Conservation (phyloP, 2,888 invertebrate genomes). For the Panorpa germanica region DNA sequence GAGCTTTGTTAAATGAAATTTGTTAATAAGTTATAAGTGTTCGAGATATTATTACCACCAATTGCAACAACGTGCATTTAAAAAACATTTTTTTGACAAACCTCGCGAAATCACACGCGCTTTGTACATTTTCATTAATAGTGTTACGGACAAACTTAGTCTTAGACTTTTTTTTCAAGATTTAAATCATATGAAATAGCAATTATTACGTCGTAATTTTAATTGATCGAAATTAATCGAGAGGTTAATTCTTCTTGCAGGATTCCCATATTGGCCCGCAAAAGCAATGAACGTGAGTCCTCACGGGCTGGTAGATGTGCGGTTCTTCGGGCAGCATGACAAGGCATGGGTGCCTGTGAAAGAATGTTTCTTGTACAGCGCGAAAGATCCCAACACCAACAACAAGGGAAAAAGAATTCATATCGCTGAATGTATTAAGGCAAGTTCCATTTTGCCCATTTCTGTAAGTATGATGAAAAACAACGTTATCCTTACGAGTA, state of each 20-base stretch:
- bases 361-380: conserved; percentile 68
- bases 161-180: background rate
- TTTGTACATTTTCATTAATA: background rate
- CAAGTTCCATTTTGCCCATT: conserved; percentile 14
- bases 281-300: conserved; percentile 63
- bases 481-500: too few species aligned
- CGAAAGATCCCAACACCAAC: conserved; percentile 47
- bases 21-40: too few species aligned
- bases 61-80: too few species aligned
- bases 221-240: too few species aligned
- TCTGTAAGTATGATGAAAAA: too few species aligned
- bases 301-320: conserved; percentile 59
- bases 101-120: too few species aligned
- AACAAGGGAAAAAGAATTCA: conserved; percentile 33
- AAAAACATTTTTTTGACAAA: too few species aligned
- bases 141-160: background rate
- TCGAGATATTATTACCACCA: too few species aligned
- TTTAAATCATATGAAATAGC: background rate
- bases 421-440: conserved; percentile 40
- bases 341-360: conserved; percentile 75
- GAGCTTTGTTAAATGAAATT: too few species aligned
- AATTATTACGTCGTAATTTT: too few species aligned
- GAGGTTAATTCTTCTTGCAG: conserved; percentile 22
- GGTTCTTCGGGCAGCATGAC: conserved; percentile 93
- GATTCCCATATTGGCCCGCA: conserved; percentile 95